Base-by-base conservation (phyloP, 2,113 vertebrate species). In the Thamnaconus septentrionalis region DNA sequence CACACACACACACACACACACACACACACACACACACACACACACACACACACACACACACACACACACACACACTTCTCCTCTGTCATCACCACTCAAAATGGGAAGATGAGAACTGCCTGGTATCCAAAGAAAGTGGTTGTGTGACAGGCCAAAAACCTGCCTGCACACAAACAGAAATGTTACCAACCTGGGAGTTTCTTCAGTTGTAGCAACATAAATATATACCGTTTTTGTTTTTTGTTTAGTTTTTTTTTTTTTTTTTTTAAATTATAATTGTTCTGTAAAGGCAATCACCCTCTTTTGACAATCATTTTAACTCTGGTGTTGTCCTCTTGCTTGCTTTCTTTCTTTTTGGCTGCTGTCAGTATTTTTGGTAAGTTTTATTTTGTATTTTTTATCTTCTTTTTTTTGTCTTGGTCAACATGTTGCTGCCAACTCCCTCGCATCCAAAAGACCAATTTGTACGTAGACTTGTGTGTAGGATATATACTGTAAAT, bases 241-340 rank as follows among this genome's bases (percentile, higher is more conserved):
- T 80, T 75, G 79, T 82, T 84, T 81, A 87, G n/a, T n/a, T 12
- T 51, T 78, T 78, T 71, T 71, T 57, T 55, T 54, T 7, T 18
- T 12, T 11, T 66, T 58, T 74, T 82, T 80, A 77, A 81, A 82
- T 84, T 81, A 87, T 83, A 80, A 71, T 82, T 77, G 53, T 69
- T 79, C 73, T 84, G 54, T 85, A 85, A 84, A 80, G 86, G 87
- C 86, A 87, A 85, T 87, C 82, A 83, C 69, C 70, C 18, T 84
- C 79, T 80, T 76, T 88, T 79, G 89, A 90, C 89, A 90, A 90
- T 90, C 89, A 85, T 88, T 56, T 88, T 84, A 58, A 79, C 81
- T 83, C 63, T 63, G 68, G 57, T 82, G 67, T 76, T 81, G 46
- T 82, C 67, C 45, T 65, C 46, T 5, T 76, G 51, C 52, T 77